Base-by-base conservation (phyloP, 2,113 vertebrate species). In the Oriolus oriolus region DNA sequence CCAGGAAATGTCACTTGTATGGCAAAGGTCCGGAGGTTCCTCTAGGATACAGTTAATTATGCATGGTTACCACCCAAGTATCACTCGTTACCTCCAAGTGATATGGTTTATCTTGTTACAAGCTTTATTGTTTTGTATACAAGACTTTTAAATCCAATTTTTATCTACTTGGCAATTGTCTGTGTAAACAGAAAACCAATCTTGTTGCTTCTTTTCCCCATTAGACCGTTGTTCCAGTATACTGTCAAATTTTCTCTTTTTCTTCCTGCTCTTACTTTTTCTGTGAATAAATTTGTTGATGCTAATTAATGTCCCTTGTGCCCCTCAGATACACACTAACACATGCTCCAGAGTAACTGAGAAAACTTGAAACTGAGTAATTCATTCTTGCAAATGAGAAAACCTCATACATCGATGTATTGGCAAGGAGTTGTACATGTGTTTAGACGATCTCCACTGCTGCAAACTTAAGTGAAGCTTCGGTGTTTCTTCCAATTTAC, bases 101-200 rank as follows among this genome's bases (percentile, higher is more conserved):
- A 93, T 96, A 79, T 35, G 26, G 42, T 44, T 92, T 87, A 56
- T 93, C 87, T 89, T 91, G 56, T 83, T 84, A 84, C 28, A 82
- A 88, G 56, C 84, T 42, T 96, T 83, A 85, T 6, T 19, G 31
- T 31, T 97, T 94, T 91, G n/a, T 85, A 24, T 70, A 79, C 53
- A 75, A 80, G 66, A 68, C 66, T 83, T 95, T 53, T 66, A 85
- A 97, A 91, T 49, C 33, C 24, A 41, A 7, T 85, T 96, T 76
- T 91, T 76, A 79, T 73, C 70, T 77, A 22, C 45, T 84, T 93
- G 53, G 22, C 50, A 65, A 11, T 75, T 65, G 33, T 42, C 37
- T 52, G 17, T 68, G 47, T 75, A 78, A 84, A 64, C 14, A 64
- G 56, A 84, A 92, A 75, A 53, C 22, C 35, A 45, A 0, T 79